These are phyloP conservation scores for Drosophila santomea DNA, from an alignment of 1,140 invertebrate genomes.

Conservation along the genomic window DNA sequence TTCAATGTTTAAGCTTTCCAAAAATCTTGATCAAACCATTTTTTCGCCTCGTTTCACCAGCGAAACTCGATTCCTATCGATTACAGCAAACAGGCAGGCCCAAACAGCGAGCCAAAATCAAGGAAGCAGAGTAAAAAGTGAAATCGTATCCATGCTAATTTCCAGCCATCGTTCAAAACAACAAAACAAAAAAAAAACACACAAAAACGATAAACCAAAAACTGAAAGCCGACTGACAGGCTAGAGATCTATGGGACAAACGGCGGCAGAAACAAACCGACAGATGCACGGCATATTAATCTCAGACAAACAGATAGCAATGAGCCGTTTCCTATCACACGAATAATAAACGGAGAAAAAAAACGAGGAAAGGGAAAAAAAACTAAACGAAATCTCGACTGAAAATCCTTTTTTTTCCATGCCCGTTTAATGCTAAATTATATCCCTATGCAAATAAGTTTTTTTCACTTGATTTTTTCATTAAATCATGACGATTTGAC, in stretches of 20 bases:
- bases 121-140: constrained; percentile 49
- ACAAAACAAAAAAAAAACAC: constrained; percentile 10
- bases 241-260: constrained; percentile 60
- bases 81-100: constrained; percentile 41
- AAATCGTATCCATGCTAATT: constrained; percentile 83
- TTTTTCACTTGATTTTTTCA: constrained; percentile 80
- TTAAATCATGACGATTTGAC: constrained; percentile 83
- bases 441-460: constrained; percentile 82
- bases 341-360: constrained; percentile 36
- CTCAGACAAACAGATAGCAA: constrained; percentile 80
- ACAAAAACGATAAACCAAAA: constrained; percentile 40
- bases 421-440: constrained; percentile 82
- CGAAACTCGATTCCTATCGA: constrained; percentile 60
- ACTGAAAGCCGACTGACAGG: constrained; percentile 66
- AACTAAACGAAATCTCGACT: constrained; percentile 56
- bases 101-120: constrained; percentile 9
- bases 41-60: constrained; percentile 37
- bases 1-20: background rate
- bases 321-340: constrained; percentile 68
- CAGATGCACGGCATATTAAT: constrained; percentile 83
- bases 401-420: constrained; percentile 70
- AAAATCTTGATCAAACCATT: constrained; percentile 37
- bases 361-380: constrained; percentile 24
- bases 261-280: constrained; percentile 55
- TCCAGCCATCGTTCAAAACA: constrained; percentile 59